Conservation (phyloP, 2,888 invertebrate genomes). For the Xylophagus ater region DNA sequence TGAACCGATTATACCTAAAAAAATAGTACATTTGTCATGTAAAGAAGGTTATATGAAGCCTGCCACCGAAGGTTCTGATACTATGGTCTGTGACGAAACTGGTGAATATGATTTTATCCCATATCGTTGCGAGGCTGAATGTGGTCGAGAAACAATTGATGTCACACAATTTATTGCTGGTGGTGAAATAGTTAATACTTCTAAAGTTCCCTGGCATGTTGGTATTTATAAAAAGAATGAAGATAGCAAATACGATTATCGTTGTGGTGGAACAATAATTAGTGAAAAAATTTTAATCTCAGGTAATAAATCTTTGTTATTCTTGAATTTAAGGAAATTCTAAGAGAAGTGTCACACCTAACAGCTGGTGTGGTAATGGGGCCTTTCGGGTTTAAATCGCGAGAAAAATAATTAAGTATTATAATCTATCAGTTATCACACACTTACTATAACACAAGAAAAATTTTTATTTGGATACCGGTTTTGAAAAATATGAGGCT, state of each 20-base stretch:
- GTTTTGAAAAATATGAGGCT: too few species aligned
- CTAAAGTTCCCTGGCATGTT: slow-evolving; percentile 13
- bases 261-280: slow-evolving; percentile 15
- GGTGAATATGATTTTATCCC: slow-evolving; percentile 14
- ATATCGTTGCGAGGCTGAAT: slow-evolving; percentile 12
- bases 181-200: background rate
- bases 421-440: too few species aligned
- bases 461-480: too few species aligned
- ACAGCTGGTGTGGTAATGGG: too few species aligned
- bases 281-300: slow-evolving; percentile 12
- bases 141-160: slow-evolving; percentile 20
- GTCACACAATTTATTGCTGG: slow-evolving; percentile 9
- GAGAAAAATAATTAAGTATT: too few species aligned
- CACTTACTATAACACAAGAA: too few species aligned
- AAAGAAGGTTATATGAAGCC: slow-evolving; percentile 12
- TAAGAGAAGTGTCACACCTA: too few species aligned
- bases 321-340: background rate
- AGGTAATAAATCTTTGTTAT: slow-evolving; percentile 1
- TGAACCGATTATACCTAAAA: slow-evolving; percentile 16
- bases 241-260: background rate
- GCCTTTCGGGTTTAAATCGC: too few species aligned
- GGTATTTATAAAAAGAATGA: slow-evolving; percentile 7
- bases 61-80: background rate
- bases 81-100: slow-evolving; percentile 10
- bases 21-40: slow-evolving; percentile 17